Evolutionary conservation across 2,797 vertebrate species (phyloP), one percentile per base, ranked within the genome.

Genomic region (Macropus fuliginosus): DNA sequence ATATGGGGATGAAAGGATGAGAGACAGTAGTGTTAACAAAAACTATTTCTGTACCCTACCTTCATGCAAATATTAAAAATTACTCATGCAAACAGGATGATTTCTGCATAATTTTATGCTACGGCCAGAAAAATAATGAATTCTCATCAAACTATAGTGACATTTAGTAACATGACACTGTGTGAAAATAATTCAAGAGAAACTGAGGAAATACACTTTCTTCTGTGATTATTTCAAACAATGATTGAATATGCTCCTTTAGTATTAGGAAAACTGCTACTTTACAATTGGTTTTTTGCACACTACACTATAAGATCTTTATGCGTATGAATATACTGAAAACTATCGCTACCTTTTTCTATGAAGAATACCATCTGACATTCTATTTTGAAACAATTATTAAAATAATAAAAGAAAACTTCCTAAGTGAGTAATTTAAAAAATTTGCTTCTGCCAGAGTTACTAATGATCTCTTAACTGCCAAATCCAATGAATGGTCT

Each of bases 131-230:
- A 74, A 66, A 91, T 50, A 91, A 9, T 87, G 12, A 91, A 31
- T 92, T 95, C 97, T 96, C 96, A 97, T 89, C 95, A 90, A 6
- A 94, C 92, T 87, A 56, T 56, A 94, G 57, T 5, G 1, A 55
- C 93, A 34, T 40, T 89, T 92, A 34, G 9, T 94, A 95, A 97
- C 31, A 94, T 92, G 87, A 81, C 40, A 93, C 96, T 54, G 90
- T 90, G 96, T 4, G 52, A 0, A 0, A 50, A 94, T 29, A 92
- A 66, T 54, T 92, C 59, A 74, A 55, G 1, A 92, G 14, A 66
- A 54, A 31, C 24, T 5, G 27, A 96, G 92, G 91, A 94, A 95
- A 4, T 56, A 89, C 54, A 31, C 21, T 0, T n/a, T 54, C 52
- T 31, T 55, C 54, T 54, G 31, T 16, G 13, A n/a, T 91, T 54